Evolutionary conservation across 2,797 vertebrate species (phyloP), one percentile per base, ranked within the genome.

Genomic region (Diplodus sargus): DNA sequence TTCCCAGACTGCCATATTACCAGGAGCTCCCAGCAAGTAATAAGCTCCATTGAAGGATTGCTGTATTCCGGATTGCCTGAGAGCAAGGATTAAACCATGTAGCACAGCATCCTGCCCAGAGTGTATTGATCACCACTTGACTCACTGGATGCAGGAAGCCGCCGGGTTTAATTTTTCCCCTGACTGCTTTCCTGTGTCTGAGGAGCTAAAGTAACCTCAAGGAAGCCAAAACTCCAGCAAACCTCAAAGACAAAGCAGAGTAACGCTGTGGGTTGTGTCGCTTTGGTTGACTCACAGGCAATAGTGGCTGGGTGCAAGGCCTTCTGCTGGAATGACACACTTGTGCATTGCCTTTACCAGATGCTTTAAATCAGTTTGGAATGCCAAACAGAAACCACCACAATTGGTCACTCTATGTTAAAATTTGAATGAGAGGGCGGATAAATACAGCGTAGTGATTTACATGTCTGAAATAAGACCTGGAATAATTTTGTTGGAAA

Each of bases 71-170:
- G 93, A 94, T 91, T 87, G 91, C 91, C 89, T 81, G 79, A 86
- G 87, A 89, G 90, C 84, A 82, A 79, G 92, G 90, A 93, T 93
- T 94, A 93, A 87, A 81, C 52, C 42, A 72, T 84, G 77, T 73
- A 86, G 85, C 52, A 65, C 86, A 91, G 91, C 86, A 88, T 92
- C 92, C 88, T 91, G 89, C 81, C 77, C 87, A 83, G 53, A 81
- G 85, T 58, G 81, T 87, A 94, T 91, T 92, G 91, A 93, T 94
- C 92, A 91, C 87, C 80, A 84, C 76, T 93, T 91, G 87, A 93
- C 81, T 92, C 92, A 91, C 79, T 84, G 81, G 71, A 82, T 76
- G 73, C 91, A 92, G 90, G 91, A 92, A 93, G 87, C 85, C 70
- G 56, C 79, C 71, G 81, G 87, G 81, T 85, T 90, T 85, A 79